These are phyloP conservation scores for Menura novaehollandiae DNA, from an alignment of 2,113 vertebrate genomes.

Conservation along the genomic window DNA sequence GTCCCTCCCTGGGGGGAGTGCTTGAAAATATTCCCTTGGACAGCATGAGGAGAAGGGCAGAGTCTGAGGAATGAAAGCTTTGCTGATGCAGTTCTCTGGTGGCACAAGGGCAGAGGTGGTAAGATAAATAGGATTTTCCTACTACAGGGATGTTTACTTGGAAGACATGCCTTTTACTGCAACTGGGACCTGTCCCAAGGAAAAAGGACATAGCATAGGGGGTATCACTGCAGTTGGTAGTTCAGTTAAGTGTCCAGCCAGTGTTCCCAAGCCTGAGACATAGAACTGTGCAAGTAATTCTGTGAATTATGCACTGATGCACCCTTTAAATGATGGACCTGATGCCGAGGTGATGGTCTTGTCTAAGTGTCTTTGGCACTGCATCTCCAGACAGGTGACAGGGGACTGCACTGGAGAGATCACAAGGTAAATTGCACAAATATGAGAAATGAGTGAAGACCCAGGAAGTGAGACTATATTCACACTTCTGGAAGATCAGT, in stretches of 20 bases:
- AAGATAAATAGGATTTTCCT: neutral
- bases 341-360: neutral
- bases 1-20: neutral
- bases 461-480: neutral
- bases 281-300: neutral
- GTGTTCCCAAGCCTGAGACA: neutral
- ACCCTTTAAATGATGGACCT: neutral
- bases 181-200: neutral
- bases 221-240: neutral
- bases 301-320: neutral
- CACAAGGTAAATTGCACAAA: neutral
- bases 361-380: neutral
- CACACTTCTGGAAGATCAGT: neutral
- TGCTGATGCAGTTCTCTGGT: neutral
- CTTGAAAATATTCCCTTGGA: neutral
- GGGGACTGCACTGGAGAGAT: neutral
- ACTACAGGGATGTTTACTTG: neutral
- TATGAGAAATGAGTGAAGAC: neutral
- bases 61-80: neutral
- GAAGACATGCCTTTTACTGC: neutral
- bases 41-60: neutral
- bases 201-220: neutral
- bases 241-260: neutral
- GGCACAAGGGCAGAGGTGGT: neutral
- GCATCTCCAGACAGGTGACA: neutral